Base-by-base conservation (phyloP, 2,888 invertebrate genomes). In the Epirrita christyi region DNA sequence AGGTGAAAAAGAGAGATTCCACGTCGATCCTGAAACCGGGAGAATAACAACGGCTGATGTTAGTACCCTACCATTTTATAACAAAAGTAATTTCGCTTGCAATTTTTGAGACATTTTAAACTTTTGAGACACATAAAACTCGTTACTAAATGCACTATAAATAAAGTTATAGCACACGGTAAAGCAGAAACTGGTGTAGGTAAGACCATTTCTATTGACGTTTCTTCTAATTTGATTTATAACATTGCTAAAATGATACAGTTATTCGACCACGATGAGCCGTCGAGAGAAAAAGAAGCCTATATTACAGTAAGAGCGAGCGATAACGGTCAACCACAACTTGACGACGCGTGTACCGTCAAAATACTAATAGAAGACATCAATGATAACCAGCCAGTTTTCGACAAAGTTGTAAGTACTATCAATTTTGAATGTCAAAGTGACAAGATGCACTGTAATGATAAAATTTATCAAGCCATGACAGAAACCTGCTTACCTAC, bases 331-430 rank as follows among this genome's bases (percentile, higher is more conserved):
- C 94, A 95, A 67, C 98, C 98, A 0, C 95, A 96, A 45, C 91
- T 99, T 50, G 97, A 97, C 71, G 98, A 98, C 74, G 96, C 97
- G 53, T 99, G 99, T 86, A 98, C 98, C 5, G 97, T 99, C 81
- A 97, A 96, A 92, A 96, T 98, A 53, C 94, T 95, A 63, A 96
- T 98, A 65, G 95, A 95, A 76, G 99, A 99, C 86, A 95, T 97
- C 78, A 99, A 99, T 88, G 99, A 99, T 84, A 98, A 98, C 79
- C 92, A 88, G 11, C 96, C 96, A 4, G 94, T 95, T 69, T 96
- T 96, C 87, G 96, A 96, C 81, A 95, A 95, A 95, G 94, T 94
- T 86, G 96, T 96, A 87, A 93, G 95, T 93, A n/a, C n/a, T n/a
- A 77, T 70, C 13, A 55, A 21, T 21, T 4, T 21, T 21, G 21